phyloP scores from a whole-genome alignment of 1,140 invertebrate genomes.

The Drosophila albomicans region DNA sequence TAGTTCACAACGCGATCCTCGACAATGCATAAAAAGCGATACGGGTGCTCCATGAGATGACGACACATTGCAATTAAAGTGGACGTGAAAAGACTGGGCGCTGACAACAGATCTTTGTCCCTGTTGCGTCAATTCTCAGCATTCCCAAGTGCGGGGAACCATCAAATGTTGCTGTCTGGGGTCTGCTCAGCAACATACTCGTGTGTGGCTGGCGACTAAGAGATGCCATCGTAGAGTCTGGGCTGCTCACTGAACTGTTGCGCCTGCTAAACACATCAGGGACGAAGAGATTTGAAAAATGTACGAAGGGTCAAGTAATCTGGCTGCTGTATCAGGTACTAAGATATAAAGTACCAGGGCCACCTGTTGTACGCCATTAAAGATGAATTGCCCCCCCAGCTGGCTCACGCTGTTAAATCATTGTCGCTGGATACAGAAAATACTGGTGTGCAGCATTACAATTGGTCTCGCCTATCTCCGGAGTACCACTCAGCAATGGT shows the following conservation, averaged over 20 bases:
- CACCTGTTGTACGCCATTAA: conserved; percentile 7
- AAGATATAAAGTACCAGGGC: conserved; percentile 36
- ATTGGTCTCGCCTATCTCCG: conserved; percentile 41
- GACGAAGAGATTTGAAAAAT: neutral
- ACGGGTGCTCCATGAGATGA: conserved; percentile 47
- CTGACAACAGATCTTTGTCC: conserved; percentile 26
- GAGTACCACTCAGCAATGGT: conserved; percentile 47
- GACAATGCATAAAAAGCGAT: conserved; percentile 33
- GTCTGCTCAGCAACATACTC: conserved; percentile 45
- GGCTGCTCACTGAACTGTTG: conserved; percentile 30
- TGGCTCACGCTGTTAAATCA: neutral
- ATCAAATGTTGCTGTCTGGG: conserved; percentile 31
- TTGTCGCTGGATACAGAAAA: conserved; percentile 27
- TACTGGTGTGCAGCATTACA: conserved; percentile 38
- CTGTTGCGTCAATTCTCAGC: conserved; percentile 19
- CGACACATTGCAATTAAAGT: conserved; percentile 49
- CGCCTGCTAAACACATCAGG: conserved; percentile 2
- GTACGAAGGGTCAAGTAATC: conserved; percentile 9
- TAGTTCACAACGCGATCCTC: conserved; percentile 14
- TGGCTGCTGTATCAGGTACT: conserved; percentile 54
- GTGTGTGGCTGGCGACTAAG: conserved; percentile 41
- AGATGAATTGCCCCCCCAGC: conserved; percentile 35
- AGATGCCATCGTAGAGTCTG: conserved; percentile 44
- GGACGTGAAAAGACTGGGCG: conserved; percentile 42
- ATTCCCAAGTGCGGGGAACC: neutral